A percentile compares a stretch with the other conserved stretches of the same genome.
phyloP scores from a whole-genome alignment of 1,140 invertebrate genomes.

The Drosophila pachea region DNA sequence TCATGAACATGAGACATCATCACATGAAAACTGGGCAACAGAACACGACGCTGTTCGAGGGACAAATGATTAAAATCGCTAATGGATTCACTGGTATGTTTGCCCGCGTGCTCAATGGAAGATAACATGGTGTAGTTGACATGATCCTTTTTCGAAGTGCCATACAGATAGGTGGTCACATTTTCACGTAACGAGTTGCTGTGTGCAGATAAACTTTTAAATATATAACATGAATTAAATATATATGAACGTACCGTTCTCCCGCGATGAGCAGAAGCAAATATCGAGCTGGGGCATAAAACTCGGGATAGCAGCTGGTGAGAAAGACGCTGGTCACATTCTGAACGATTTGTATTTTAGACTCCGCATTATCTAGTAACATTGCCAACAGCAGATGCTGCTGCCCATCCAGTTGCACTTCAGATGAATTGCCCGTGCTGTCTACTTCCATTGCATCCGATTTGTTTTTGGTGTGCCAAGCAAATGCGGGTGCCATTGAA shows the following conservation, averaged over 20 bases:
- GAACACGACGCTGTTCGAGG: conserved; percentile 69
- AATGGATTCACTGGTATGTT: conserved; percentile 44
- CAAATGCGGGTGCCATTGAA: conserved; percentile 86
- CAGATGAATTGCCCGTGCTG: conserved; percentile 19
- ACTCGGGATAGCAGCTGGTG: conserved; percentile 87
- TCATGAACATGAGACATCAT: conserved; percentile 78
- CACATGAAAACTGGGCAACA: conserved; percentile 75
- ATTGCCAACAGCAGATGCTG: conserved; percentile 81
- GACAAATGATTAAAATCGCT: conserved; percentile 71
- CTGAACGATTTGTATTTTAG: conserved; percentile 85
- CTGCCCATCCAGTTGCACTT: conserved; percentile 79
- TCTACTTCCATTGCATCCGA: conserved; percentile 64
- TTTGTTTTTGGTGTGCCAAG: conserved; percentile 78
- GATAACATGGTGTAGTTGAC: conserved; percentile 71
- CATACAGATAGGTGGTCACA: conserved; percentile 73
- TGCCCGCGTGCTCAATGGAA: conserved; percentile 65
- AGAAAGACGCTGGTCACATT: conserved; percentile 91
- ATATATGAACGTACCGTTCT: conserved; percentile 83
- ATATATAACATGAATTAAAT: neutral
- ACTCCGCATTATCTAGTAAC: conserved; percentile 81
- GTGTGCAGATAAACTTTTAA: neutral
- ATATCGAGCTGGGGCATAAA: conserved; percentile 90
- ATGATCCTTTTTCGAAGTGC: conserved; percentile 77
- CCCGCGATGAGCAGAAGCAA: conserved; percentile 90
- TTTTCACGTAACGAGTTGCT: conserved; percentile 75